These are phyloP conservation scores for Pyrochroa serraticornis DNA, from an alignment of 2,888 invertebrate genomes.

Conservation along the genomic window DNA sequence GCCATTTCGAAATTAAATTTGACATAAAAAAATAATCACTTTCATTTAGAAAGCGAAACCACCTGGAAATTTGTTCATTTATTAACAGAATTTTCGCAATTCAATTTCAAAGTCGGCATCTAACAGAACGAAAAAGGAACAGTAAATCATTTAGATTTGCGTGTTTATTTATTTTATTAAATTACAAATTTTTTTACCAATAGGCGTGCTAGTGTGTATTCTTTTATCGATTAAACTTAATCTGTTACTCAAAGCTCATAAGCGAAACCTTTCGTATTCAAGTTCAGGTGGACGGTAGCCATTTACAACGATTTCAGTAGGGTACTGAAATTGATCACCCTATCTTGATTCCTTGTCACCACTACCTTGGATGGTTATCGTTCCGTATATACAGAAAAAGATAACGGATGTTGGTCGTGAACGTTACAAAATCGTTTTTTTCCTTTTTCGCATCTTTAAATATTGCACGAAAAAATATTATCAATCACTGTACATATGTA, in stretches of 20 bases:
- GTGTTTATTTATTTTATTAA: constrained; percentile 9
- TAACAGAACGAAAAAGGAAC: neutral
- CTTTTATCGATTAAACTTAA: constrained; percentile 26
- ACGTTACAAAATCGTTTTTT: neutral
- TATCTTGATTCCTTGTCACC: constrained; percentile 8
- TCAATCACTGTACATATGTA: neutral
- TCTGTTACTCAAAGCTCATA: constrained; percentile 15
- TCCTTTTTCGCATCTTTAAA: neutral
- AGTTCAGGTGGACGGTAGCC: constrained; percentile 17
- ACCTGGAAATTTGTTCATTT: neutral
- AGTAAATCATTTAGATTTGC: constrained; percentile 4
- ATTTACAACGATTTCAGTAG: constrained; percentile 8
- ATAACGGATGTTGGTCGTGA: neutral
- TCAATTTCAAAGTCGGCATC: constrained; percentile 5
- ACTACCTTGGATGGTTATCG: too few relatives aligned
- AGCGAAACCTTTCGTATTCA: constrained; percentile 26
- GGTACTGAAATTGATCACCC: constrained; percentile 19
- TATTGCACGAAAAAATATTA: neutral
- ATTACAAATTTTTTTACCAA: constrained; percentile 15
- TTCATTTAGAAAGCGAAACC: constrained; percentile 10
- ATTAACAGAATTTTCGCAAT: neutral
- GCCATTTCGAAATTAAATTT: constrained; percentile 28
- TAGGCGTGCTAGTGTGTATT: constrained; percentile 6
- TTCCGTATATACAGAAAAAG: neutral
- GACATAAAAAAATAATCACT: constrained; percentile 10